A percentile compares a stretch with the other conserved stretches of the same genome.
phyloP scores from a whole-genome alignment of 2,113 vertebrate genomes.

The Aegithalos caudatus region DNA sequence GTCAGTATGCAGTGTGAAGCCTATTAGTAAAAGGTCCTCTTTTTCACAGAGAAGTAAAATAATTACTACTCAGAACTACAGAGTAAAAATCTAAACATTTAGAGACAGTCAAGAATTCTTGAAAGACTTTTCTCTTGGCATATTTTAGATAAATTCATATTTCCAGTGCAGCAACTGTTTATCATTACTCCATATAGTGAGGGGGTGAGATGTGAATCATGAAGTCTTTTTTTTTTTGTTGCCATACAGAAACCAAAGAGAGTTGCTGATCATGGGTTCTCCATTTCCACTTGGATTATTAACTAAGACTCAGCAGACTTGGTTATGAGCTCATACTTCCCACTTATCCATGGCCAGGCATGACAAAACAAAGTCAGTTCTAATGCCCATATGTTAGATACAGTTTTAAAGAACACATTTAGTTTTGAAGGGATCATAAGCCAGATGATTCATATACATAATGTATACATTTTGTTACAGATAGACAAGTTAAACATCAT shows the following conservation, averaged over 20 bases:
- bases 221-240: neutral
- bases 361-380: neutral
- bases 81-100: conserved; percentile 54
- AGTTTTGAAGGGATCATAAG: neutral
- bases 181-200: neutral
- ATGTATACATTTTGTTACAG: neutral
- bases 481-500: neutral
- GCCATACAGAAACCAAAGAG: neutral
- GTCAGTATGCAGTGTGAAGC: neutral
- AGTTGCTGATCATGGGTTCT: neutral
- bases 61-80: conserved; percentile 39
- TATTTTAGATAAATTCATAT: neutral
- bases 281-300: neutral
- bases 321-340: neutral
- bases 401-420: neutral
- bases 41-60: conserved; percentile 25
- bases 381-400: neutral
- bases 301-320: neutral
- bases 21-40: neutral
- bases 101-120: conserved; percentile 8
- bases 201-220: neutral
- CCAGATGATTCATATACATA: neutral
- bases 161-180: conserved; percentile 42
- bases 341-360: neutral
- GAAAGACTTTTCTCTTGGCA: conserved; percentile 15